Evolutionary conservation across 2,888 invertebrate species (phyloP).

Genomic region (Metacarcinus magister): DNA sequence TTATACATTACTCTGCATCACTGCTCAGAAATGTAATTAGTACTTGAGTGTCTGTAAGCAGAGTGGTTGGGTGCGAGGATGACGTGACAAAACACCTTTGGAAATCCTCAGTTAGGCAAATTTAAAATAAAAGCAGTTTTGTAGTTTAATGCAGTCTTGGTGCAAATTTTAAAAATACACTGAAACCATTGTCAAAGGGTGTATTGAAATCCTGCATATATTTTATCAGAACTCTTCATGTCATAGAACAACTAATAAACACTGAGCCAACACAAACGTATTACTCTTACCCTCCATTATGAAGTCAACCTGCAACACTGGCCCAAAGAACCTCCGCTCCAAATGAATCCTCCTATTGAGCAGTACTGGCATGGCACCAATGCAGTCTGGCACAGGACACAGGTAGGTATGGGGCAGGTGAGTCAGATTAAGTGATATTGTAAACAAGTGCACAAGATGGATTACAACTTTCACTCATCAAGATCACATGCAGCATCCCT

Average conservation of each 20-base stretch:
- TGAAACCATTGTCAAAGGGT: not conserved
- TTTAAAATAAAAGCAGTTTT: not conserved
- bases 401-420: not conserved
- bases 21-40: too few species aligned
- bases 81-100: too few species aligned
- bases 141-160: not conserved
- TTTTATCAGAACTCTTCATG: not conserved
- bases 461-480: not conserved
- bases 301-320: not conserved
- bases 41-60: too few species aligned
- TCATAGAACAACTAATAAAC: not conserved
- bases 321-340: not conserved
- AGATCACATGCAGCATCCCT: not conserved
- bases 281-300: not conserved
- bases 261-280: not conserved
- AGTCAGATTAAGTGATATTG: not conserved
- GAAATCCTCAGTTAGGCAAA: too few species aligned
- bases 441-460: not conserved
- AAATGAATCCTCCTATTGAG: too few species aligned
- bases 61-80: too few species aligned
- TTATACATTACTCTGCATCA: too few species aligned
- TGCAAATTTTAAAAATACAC: not conserved
- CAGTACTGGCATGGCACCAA: not conserved
- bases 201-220: not conserved
- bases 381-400: not conserved